A percentile compares a stretch with the other conserved stretches of the same genome.
Conservation (phyloP, 1,140 invertebrate species). For the Atopsyche davidsoni region DNA sequence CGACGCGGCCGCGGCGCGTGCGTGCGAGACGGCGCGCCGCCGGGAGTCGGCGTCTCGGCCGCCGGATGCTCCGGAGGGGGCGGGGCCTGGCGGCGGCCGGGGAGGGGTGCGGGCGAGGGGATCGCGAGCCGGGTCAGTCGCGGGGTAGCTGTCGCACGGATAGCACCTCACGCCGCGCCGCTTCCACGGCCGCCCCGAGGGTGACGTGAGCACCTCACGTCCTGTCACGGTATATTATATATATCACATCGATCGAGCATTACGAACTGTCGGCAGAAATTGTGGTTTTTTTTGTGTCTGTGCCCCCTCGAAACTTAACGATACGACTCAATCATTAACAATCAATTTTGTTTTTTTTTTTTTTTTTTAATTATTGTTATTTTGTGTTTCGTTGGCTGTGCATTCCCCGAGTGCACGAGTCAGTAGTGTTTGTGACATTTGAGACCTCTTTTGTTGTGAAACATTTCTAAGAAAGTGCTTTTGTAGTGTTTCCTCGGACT, state of each 20-base stretch:
- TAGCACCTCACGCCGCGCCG: constrained; percentile 9
- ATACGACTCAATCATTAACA: no score
- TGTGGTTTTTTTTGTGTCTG: no score
- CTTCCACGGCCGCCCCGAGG: constrained; percentile 2
- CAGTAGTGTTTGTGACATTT: no score
- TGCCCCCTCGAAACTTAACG: no score
- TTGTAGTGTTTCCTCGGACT: no score
- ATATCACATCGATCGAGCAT: not conserved
- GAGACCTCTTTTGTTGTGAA: no score
- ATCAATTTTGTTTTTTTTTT: no score
- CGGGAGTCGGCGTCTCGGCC: constrained; percentile 7
- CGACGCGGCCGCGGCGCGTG: constrained; percentile 1
- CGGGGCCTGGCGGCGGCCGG: constrained; percentile 15
- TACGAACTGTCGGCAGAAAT: constrained; percentile 8
- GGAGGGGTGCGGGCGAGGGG: constrained; percentile 9
- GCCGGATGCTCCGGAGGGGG: constrained; percentile 7
- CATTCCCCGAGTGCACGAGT: no score
- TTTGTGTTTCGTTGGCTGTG: no score
- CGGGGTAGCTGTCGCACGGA: constrained; percentile 15
- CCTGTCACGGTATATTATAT: constrained; percentile 5
- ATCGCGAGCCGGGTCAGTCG: constrained; percentile 11
- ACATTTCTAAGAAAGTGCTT: no score
- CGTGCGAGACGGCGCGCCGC: not conserved
- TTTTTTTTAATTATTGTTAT: no score
- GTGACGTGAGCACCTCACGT: constrained; percentile 11